Evolutionary conservation across 2,888 invertebrate genomes (phyloP), one percentile per base, ranked within the genome.

Genomic region (Scaptomyza cyrtandrae): DNA sequence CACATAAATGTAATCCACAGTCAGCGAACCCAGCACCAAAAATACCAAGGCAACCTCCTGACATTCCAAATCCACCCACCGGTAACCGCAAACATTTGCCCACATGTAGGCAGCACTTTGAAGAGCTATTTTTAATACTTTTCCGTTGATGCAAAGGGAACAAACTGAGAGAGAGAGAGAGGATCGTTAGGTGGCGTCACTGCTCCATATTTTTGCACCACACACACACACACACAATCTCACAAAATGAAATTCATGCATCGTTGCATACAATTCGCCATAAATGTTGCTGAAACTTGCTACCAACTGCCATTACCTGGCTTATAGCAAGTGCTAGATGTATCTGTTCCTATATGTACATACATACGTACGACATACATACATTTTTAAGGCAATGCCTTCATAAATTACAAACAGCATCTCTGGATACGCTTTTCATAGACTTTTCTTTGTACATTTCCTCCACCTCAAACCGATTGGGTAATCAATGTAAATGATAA

Each of bases 251-350:
- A 83, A 83, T 86, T 88, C 69, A 83, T 83, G 86, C 88, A 88
- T 88, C 86, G 80, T 62, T 88, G 86, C 78, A 70, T 83, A 71
- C 83, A 83, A 88, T 88, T 80, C 80, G 86, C 70, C 86, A 80
- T 86, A 79, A 86, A 85, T 80, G 82, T 87, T 72, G 72, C 85
- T 58, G 74, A 83, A 80, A 69, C 78, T 82, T 75, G 71, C 72
- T 71, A 72, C 78, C 52, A 78, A 69, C 74, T 73, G 74, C 74
- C 78, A 74, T 73, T 75, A 75, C 78, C 74, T 78, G 74, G 48
- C 74, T 78, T 54, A 65, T 46, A 39, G 37, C 24, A 49, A 39
- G 9, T 45, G 31, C 44, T 52, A 45, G 37, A 50, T 64, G 35
- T 68, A 68, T 69, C 54, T 58, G 63, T 62, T 44, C 31, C 19